phyloP scores from a whole-genome alignment of 2,888 invertebrate species.

The Labia minor region DNA sequence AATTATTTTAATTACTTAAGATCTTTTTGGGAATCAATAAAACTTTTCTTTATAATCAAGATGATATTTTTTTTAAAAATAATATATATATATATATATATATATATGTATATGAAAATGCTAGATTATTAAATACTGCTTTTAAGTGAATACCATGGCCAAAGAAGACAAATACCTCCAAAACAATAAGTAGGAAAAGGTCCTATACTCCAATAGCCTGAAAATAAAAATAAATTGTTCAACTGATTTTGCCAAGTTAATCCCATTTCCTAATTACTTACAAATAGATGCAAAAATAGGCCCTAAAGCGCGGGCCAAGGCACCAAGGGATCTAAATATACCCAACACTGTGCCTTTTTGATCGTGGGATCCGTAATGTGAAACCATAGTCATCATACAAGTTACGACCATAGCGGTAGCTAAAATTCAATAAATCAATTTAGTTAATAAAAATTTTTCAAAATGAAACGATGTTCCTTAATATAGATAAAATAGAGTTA shows the following conservation, averaged over 20 bases:
- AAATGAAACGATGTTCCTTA: not conserved
- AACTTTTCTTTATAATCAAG: too few species aligned
- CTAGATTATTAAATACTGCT: conserved; percentile 14
- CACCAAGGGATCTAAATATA: conserved; percentile 86
- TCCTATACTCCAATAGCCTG: conserved; percentile 87
- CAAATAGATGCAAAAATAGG: conserved; percentile 78
- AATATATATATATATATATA: too few species aligned
- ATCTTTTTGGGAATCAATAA: too few species aligned
- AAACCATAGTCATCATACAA: conserved; percentile 86
- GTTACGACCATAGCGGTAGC: conserved; percentile 91
- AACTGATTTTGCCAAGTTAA: too few species aligned
- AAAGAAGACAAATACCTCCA: conserved; percentile 62
- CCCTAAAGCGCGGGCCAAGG: conserved; percentile 83
- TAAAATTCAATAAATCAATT: conserved; percentile 34
- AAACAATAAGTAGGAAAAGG: conserved; percentile 68
- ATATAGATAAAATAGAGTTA: not conserved
- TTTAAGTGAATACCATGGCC: conserved; percentile 45
- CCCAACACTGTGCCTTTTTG: conserved; percentile 91
- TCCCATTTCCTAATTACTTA: conserved; percentile 35
- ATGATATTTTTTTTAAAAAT: too few species aligned
- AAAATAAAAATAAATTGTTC: conserved; percentile 29
- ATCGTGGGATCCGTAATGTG: conserved; percentile 63
- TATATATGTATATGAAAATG: too few species aligned
- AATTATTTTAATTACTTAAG: too few species aligned
- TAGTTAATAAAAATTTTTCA: conserved; percentile 18